Evolutionary conservation across 2,888 invertebrate genomes (phyloP).

Genomic region (Pasiphila rectangulata): DNA sequence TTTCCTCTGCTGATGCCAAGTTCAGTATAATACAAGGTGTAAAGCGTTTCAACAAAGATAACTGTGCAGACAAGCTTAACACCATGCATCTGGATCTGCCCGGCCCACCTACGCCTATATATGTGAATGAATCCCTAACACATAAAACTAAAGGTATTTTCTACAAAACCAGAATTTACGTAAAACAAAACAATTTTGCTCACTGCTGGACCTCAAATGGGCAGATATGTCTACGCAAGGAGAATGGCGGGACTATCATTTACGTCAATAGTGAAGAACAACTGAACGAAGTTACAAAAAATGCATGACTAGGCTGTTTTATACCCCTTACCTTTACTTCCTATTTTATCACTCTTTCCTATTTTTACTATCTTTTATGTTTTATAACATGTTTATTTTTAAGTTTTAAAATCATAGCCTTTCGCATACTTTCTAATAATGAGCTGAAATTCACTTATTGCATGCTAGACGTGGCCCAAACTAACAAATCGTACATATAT

Average conservation of each 20-base stretch:
- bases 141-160: neutral
- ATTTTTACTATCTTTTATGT: too few species aligned
- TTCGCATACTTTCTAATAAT: too few species aligned
- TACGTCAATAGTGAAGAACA: neutral
- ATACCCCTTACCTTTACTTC: too few species aligned
- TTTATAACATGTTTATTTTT: too few species aligned
- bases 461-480: too few species aligned
- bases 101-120: neutral
- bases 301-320: too few species aligned
- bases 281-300: too few species aligned
- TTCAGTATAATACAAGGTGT: neutral
- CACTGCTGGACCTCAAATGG: neutral
- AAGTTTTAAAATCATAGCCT: too few species aligned
- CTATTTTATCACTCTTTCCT: too few species aligned
- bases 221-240: neutral
- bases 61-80: neutral
- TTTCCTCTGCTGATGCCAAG: neutral
- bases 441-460: too few species aligned
- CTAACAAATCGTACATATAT: too few species aligned
- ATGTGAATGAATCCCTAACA: neutral
- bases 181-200: neutral
- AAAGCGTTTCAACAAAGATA: neutral
- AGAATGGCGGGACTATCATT: too few species aligned
- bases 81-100: neutral
- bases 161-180: neutral